A percentile compares a stretch with the other conserved stretches of the same genome.
These are phyloP conservation scores for Pelecanus crispus DNA, from an alignment of 2,113 vertebrate genomes.

Conservation along the genomic window DNA sequence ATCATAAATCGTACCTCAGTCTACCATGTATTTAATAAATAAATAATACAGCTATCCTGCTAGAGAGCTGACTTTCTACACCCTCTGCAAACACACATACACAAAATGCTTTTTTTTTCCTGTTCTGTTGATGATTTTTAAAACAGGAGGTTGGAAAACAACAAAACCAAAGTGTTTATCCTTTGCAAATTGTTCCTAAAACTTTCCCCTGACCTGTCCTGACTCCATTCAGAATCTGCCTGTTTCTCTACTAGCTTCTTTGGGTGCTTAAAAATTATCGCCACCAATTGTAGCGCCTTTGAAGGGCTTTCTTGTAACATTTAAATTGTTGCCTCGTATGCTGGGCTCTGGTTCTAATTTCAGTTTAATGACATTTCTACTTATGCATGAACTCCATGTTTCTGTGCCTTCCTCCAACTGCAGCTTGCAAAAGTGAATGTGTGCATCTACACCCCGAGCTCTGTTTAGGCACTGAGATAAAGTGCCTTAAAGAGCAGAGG, in stretches of 20 bases:
- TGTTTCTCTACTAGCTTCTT: not conserved
- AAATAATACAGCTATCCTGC: not conserved
- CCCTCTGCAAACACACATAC: not conserved
- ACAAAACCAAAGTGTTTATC: not conserved
- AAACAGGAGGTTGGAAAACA: not conserved
- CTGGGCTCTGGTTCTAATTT: not conserved
- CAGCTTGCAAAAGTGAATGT: not conserved
- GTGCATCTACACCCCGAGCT: not conserved
- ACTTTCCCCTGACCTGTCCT: not conserved
- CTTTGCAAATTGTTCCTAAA: not conserved
- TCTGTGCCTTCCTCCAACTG: not conserved
- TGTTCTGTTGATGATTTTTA: not conserved
- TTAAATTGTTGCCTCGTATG: not conserved
- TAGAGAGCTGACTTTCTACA: not conserved
- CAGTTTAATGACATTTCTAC: not conserved
- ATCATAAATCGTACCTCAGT: not conserved
- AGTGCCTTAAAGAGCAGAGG: not conserved
- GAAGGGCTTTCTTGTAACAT: not conserved
- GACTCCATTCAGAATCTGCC: not conserved
- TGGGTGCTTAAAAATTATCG: not conserved
- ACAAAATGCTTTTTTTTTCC: not conserved
- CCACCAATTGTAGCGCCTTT: not conserved
- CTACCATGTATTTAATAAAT: not conserved
- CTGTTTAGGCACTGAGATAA: not conserved
- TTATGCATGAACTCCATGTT: accelerated